Evolutionary conservation across 2,888 invertebrate species (phyloP), one percentile per base, ranked within the genome.

Genomic region (Cotesia congregata): DNA sequence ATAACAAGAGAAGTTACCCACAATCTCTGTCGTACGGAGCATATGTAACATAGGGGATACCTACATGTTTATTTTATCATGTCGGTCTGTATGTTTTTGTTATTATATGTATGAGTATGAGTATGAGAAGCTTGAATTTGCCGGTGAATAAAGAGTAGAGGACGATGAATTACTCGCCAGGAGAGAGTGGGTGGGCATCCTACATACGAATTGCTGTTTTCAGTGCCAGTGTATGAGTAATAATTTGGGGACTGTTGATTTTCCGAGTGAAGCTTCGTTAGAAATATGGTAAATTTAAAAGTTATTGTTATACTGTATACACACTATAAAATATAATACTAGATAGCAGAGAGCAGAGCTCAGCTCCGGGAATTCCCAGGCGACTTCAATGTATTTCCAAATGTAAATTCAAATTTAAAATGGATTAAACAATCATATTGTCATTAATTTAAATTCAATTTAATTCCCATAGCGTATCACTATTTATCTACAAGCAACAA

Each of bases 401-500:
- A 71, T 62, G 39, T 60, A 17, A 30, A 30, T 61, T 12, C 5
- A 12, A 60, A 61, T 71, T 38, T 39, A 62, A 61, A 61, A 62
- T 15, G 17, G n/a, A 71, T 71, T 61, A 62, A 61, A 62, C 61
- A 71, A 71, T 62, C 61, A 71, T 39, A 39, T 39, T 61, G 39
- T 39, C 15, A 71, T 71, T 71, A 17, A 61, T 71, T 71, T 70
- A 61, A 71, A 50, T 60, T 70, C 30, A 70, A 61, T 72, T 72
- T 60, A 62, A 72, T 39, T 62, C 39, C 30, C 61, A 20, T 39
- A 15, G 7, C 38, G 17, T 39, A 62, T 62, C 12, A 17, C 50
- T 67, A 67, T 67, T 38, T 67, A 67, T 67, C 38, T 67, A 38
- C n/a, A n/a, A 39, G 12, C 67, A 67, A 67, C 38, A 67, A 67